Evolutionary conservation across 2,888 invertebrate species (phyloP).

Genomic region (Callyntrura sp.): DNA sequence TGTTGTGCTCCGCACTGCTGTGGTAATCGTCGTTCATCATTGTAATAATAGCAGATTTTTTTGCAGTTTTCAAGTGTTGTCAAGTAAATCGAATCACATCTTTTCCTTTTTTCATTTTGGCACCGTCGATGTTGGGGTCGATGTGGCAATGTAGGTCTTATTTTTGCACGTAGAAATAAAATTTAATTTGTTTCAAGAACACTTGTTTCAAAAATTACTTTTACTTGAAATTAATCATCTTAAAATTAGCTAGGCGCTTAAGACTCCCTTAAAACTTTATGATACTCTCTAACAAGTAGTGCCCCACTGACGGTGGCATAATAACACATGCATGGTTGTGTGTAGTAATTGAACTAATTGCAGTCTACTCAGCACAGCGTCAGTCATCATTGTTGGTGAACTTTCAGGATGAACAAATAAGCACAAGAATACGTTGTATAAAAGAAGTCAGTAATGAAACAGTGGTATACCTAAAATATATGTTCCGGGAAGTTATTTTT

Average conservation of each 20-base stretch:
- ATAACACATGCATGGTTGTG: not conserved
- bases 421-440: not conserved
- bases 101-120: not conserved
- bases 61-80: not conserved
- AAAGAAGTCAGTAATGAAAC: not conserved
- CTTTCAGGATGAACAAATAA: not conserved
- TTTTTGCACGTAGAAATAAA: not conserved
- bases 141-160: not conserved
- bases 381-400: not conserved
- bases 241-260: not conserved
- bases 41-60: too few species aligned
- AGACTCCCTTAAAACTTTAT: not conserved
- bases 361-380: not conserved
- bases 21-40: not conserved
- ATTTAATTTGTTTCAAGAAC: slow-evolving; percentile 26
- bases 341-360: too few species aligned
- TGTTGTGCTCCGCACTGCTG: not conserved
- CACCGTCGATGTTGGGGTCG: not conserved
- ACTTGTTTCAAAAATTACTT: not conserved
- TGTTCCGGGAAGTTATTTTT: slow-evolving; percentile 38
- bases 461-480: not conserved
- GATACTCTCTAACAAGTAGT: not conserved
- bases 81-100: slow-evolving; percentile 28
- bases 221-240: not conserved
- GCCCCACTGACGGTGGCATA: not conserved